Evolutionary conservation across 2,113 vertebrate species (phyloP), one percentile per base, ranked within the genome.

Genomic region (Oenanthe oenanthe): DNA sequence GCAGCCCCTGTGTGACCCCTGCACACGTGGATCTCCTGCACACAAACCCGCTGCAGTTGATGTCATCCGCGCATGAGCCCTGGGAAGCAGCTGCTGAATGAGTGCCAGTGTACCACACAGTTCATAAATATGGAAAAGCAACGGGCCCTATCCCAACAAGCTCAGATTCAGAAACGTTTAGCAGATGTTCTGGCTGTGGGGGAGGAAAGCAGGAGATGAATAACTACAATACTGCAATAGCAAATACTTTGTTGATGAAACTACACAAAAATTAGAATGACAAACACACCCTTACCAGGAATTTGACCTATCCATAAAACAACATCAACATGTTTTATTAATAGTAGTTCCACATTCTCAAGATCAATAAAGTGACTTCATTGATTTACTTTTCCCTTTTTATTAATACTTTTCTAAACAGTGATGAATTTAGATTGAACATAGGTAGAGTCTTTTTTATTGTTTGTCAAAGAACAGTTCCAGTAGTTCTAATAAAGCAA

Each of bases 111-210:
- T 96, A 95, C 94, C 92, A 93, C 93, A 92, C 95, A 95, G 71
- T 56, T 95, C 92, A 96, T 96, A 96, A 96, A 97, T 95, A 95
- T 95, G 94, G 12, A 96, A 48, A 81, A 92, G 92, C 47, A 72
- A 72, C 32, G 88, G 95, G 93, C 93, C 92, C 79, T 81, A 90
- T 26, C 96, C 95, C 95, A 97, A 78, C 68, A 57, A 96, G 72
- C 88, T 95, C 19, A 65, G 88, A 86, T 81, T 80, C 94, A 93
- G 88, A 97, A 97, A 95, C 13, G 6, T 90, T 96, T 96, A 90
- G 90, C 96, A 97, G 95, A 97, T 96, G 92, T 96, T 80, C 95
- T 96, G 94, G 85, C 88, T 58, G 68, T 95, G 95, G 90, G 68
- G 85, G 93, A 97, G 85, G 88, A 92, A 94, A 96, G 87, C 68